A percentile compares a stretch with the other conserved stretches of the same genome.
Evolutionary conservation across 2,113 vertebrate species (phyloP).

Genomic region (Passer montanus): DNA sequence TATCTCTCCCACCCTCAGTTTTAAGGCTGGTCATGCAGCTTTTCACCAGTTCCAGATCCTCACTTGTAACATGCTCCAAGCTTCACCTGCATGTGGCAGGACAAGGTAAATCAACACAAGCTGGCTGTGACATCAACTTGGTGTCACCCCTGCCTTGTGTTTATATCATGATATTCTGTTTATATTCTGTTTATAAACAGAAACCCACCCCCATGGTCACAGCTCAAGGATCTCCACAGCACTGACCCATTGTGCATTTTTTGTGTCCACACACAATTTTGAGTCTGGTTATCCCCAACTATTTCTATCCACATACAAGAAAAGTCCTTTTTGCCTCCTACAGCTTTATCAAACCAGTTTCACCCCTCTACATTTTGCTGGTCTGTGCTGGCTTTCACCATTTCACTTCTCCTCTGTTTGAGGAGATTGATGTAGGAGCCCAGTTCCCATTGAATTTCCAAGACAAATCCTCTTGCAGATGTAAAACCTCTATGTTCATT

Average conservation of each 20-base stretch:
- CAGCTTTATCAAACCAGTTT: neutral
- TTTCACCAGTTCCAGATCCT: neutral
- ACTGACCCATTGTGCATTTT: neutral
- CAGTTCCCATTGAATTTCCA: neutral
- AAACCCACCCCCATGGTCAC: rapidly evolving
- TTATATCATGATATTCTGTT: neutral
- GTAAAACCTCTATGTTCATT: neutral
- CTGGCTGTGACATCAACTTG: neutral
- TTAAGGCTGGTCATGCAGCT: neutral
- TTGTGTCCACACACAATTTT: neutral
- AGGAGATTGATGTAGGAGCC: neutral
- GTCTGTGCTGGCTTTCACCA: neutral
- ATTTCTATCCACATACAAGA: neutral
- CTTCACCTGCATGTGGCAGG: neutral
- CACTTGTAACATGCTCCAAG: neutral
- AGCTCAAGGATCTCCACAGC: neutral
- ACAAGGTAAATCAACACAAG: neutral
- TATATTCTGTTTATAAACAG: neutral
- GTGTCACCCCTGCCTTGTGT: neutral
- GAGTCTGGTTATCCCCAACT: neutral
- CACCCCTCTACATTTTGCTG: neutral
- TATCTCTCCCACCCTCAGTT: neutral
- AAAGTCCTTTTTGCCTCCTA: neutral
- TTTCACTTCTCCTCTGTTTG: neutral
- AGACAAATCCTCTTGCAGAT: neutral